Base-by-base conservation (phyloP, 2,797 vertebrate genomes). In the Balearica regulorum region DNA sequence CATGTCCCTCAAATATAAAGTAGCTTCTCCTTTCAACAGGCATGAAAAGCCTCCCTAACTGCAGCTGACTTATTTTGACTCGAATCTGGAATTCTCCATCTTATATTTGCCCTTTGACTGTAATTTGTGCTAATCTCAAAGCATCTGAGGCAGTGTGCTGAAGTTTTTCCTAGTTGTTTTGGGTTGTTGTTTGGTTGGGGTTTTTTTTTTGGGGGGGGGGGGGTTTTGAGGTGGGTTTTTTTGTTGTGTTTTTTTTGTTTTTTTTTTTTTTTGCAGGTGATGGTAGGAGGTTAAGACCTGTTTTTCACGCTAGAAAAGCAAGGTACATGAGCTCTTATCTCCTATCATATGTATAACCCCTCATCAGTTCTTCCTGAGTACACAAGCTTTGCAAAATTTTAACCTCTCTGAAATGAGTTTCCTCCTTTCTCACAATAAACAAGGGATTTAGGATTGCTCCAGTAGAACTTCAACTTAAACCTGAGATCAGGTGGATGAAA, bases 341-440 rank as follows among this genome's bases (percentile, higher is more conserved):
- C 65, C 46, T 83, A 97, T 98, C 96, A 91, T 65, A 81, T 41
- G 60, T 64, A 89, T 70, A 92, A 95, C 65, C 44, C 37, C 33
- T 90, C 90, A 96, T 83, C 94, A 94, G 90, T 90, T 95, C 87
- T 91, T 97, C 87, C 87, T 76, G 57, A 83, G 94, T 97, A 93
- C 95, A 90, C 87, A 94, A 89, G 92, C 90, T 97, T 97, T 72
- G 97, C 98, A 97, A 98, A 97, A 98, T 94, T 98, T 98, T 98
- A 98, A 98, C 97, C 81, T 97, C 49, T 55, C n/a, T 86, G 65
- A 84, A 95, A 90, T 83, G 25, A 86, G 46, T 68, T 97, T 96
- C 88, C 91, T 94, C 71, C 88, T 97, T 93, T 97, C 95, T 97
- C 54, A 69, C 60, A 79, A 57, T 78, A 85, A 94, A 91, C 73